Percentiles rank a stretch among this genome's conserved stretches.
These are phyloP conservation scores for Smutsia temminckii DNA, from an alignment of 2,797 vertebrate genomes.

Conservation along the genomic window DNA sequence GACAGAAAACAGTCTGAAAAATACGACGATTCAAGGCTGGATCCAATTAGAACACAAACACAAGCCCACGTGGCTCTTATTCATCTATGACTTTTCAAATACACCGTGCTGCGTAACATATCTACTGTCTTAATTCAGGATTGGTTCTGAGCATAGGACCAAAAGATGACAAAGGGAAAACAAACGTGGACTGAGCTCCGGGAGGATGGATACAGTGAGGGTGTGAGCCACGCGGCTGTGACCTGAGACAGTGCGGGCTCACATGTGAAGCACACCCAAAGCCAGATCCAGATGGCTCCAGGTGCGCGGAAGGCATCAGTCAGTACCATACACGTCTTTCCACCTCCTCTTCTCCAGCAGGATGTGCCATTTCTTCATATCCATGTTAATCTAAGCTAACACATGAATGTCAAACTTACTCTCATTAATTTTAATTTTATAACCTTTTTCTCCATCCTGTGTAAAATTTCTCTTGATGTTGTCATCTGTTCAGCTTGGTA, in stretches of 20 bases:
- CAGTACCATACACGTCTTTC: accelerated
- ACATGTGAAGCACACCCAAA: not conserved
- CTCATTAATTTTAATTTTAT: conserved; percentile 81
- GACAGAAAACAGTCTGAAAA: not conserved
- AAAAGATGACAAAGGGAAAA: not conserved
- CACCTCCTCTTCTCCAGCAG: not conserved
- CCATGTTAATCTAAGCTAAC: not conserved
- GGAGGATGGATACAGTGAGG: not conserved
- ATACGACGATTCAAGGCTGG: not conserved
- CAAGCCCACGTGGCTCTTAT: no score
- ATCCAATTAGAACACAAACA: not conserved
- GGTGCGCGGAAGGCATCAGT: accelerated
- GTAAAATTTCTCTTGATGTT: conserved; percentile 63
- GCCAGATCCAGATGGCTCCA: not conserved
- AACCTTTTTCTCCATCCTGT: conserved; percentile 65
- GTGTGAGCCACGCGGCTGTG: not conserved
- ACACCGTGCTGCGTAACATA: not conserved
- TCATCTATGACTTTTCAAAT: not conserved
- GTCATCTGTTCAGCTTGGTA: conserved; percentile 67
- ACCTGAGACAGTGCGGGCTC: not conserved
- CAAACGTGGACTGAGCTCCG: not conserved
- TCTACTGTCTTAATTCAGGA: not conserved
- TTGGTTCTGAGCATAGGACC: not conserved
- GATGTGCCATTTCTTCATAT: not conserved
- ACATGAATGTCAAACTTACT: conserved; percentile 41